Percentiles rank a stretch among this genome's conserved stretches.
Evolutionary conservation across 2,888 invertebrate species (phyloP).

Genomic region (Oligia strigilis): DNA sequence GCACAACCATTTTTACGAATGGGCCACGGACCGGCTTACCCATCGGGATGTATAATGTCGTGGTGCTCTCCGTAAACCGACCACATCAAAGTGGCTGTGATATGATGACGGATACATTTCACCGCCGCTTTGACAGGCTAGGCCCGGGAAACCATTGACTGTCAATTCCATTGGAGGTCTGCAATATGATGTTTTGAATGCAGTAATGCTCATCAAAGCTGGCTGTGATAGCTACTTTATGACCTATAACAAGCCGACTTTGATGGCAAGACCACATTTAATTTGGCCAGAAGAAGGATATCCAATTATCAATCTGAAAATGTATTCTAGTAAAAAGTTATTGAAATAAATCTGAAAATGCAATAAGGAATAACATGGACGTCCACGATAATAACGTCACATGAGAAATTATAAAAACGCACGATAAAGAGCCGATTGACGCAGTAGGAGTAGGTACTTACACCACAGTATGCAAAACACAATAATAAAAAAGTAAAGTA

Average conservation of each 20-base stretch:
- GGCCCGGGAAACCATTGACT: constrained; percentile 87
- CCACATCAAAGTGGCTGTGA: constrained; percentile 99
- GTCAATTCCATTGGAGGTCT: constrained; percentile 12
- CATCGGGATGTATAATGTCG: constrained; percentile 54
- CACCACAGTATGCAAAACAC: background rate
- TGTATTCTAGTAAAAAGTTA: background rate
- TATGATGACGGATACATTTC: constrained; percentile 95
- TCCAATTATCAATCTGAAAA: constrained; percentile 51
- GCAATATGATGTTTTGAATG: constrained; percentile 77
- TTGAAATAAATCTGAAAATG: constrained; percentile 3
- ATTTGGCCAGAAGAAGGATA: constrained; percentile 27
- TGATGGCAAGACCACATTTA: constrained; percentile 92
- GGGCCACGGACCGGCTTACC: constrained; percentile 79
- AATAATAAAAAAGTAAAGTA: background rate
- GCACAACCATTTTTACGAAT: constrained; percentile 96
- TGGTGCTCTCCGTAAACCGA: constrained; percentile 90
- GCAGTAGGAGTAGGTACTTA: background rate
- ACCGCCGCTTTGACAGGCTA: constrained; percentile 97
- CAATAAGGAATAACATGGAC: background rate
- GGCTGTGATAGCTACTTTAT: constrained; percentile 95
- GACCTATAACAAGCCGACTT: constrained; percentile 96
- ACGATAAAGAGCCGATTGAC: background rate
- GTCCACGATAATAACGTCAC: background rate
- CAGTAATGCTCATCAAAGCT: constrained; percentile 98
- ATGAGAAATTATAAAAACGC: background rate